These are phyloP conservation scores for Sebastolobus alascanus DNA, from an alignment of 2,797 vertebrate genomes.

Conservation along the genomic window DNA sequence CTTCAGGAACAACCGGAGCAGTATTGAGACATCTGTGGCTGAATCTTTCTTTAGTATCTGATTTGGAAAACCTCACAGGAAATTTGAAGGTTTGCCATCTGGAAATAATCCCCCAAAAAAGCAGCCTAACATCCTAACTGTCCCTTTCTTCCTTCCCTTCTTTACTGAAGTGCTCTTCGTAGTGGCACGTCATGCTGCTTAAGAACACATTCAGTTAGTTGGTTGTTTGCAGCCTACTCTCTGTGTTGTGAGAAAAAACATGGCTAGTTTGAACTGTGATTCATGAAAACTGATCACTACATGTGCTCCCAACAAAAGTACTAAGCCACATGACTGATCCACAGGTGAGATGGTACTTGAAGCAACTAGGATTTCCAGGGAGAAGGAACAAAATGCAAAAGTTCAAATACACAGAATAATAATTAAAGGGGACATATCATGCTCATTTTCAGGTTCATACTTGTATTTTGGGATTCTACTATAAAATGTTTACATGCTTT, in stretches of 20 bases:
- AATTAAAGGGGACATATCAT: not conserved
- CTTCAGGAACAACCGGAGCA: constrained; percentile 16
- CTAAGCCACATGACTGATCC: not conserved
- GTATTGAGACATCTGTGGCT: constrained; percentile 34
- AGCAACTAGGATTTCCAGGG: not conserved
- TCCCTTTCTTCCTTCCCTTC: not conserved
- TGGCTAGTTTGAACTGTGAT: not conserved
- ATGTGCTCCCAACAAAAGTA: not conserved
- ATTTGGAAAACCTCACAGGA: constrained; percentile 27
- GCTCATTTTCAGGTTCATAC: not conserved
- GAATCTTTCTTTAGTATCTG: constrained; percentile 14
- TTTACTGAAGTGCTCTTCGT: constrained; percentile 20
- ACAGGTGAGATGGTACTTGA: constrained; percentile 4
- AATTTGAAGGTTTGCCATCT: constrained; percentile 42
- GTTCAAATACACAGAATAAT: not conserved
- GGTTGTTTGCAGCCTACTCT: constrained; percentile 3
- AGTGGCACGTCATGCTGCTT: not conserved
- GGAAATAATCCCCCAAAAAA: constrained; percentile 25
- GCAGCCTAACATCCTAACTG: constrained; percentile 9
- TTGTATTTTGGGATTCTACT: not conserved
- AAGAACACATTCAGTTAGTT: not conserved
- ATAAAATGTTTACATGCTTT: not conserved
- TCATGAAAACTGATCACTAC: not conserved
- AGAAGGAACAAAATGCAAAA: not conserved
- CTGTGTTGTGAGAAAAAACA: not conserved